Percentiles rank a stretch among this genome's conserved stretches.
Conservation (phyloP, 2,888 invertebrate genomes). For the Hylaea fasciaria region DNA sequence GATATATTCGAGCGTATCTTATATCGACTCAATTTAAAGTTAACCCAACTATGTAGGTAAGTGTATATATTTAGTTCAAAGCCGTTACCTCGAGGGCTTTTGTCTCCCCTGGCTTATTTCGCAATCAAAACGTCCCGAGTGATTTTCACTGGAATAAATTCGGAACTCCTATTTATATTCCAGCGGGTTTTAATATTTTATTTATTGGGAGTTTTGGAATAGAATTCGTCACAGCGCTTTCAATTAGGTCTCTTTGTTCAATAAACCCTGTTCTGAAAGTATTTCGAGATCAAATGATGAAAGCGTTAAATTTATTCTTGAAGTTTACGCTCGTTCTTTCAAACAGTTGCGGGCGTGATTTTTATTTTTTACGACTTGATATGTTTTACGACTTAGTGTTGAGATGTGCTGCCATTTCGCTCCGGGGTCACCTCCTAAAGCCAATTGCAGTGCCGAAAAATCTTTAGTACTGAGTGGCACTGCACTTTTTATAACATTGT, state of each 20-base stretch:
- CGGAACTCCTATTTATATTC: conserved; percentile 33
- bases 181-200: conserved; percentile 38
- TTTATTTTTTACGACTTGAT: no score
- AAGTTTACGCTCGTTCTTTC: conserved; percentile 10
- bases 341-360: no score
- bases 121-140: conserved; percentile 56
- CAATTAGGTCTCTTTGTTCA: conserved; percentile 35
- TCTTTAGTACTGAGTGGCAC: no score
- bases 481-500: no score
- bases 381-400: no score
- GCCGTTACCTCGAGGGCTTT: conserved; percentile 52
- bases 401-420: no score
- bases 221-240: conserved; percentile 34
- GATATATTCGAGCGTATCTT: conserved; percentile 10
- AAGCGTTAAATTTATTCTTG: conserved; percentile 13
- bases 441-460: no score
- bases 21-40: conserved; percentile 18
- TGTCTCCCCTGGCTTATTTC: conserved; percentile 58
- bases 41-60: conserved; percentile 26
- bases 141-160: conserved; percentile 42
- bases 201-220: conserved; percentile 30
- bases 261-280: conserved; percentile 17
- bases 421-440: no score
- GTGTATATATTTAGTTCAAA: conserved; percentile 51
- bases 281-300: conserved; percentile 23